Conservation (phyloP, 2,113 vertebrate species). For the Serilophus lunatus region DNA sequence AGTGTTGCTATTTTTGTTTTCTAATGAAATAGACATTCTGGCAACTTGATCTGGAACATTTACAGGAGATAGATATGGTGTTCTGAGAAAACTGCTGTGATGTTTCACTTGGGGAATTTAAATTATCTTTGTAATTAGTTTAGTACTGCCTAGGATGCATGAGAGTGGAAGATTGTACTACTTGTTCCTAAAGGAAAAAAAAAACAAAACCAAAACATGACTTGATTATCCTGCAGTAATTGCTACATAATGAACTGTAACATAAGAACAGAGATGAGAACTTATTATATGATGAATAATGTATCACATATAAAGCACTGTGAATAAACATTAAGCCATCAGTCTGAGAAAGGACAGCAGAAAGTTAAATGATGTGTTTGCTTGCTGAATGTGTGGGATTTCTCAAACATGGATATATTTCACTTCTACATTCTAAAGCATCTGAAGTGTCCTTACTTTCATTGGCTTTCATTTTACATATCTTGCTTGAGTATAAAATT, state of each 20-base stretch:
- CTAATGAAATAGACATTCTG: constrained; percentile 54
- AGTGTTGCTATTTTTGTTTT: constrained; percentile 15
- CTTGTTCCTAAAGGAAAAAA: not conserved
- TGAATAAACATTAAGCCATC: constrained; percentile 17
- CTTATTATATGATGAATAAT: constrained; percentile 1
- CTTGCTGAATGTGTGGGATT: not conserved
- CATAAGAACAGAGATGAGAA: not conserved
- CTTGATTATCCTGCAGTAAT: not conserved
- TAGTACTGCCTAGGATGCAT: not conserved
- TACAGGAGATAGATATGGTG: not conserved
- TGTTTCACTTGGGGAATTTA: constrained; percentile 24
- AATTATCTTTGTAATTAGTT: constrained; percentile 29
- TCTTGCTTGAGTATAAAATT: not conserved
- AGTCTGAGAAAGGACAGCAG: not conserved
- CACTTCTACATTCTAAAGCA: not conserved
- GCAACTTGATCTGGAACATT: not conserved
- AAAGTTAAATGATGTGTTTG: not conserved
- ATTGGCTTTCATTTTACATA: not conserved
- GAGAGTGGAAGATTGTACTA: not conserved
- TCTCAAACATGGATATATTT: not conserved
- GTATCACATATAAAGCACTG: not conserved
- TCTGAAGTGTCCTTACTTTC: not conserved
- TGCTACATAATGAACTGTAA: not conserved
- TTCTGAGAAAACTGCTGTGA: constrained; percentile 23
- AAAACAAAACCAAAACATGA: rapidly evolving